Evolutionary conservation across 53 echinoderm and acorn worm species (phyloP).

Genomic region (Stichopus horrens): DNA sequence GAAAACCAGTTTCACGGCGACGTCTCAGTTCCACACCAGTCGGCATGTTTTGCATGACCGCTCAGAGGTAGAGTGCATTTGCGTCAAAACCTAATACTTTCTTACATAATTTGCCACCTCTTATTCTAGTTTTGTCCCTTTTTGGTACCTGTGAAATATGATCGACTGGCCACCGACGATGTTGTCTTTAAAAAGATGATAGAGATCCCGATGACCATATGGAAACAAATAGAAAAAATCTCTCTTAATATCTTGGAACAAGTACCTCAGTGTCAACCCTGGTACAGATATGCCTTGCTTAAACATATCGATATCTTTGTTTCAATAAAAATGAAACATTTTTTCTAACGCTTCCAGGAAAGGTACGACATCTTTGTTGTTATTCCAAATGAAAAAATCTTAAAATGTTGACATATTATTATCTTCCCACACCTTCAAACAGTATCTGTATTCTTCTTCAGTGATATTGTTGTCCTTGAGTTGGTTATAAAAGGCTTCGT

Average conservation of each 20-base stretch:
- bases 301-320: constrained; percentile 47
- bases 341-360: constrained; percentile 60
- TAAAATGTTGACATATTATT: constrained; percentile 46
- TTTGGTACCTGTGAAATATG: constrained; percentile 55
- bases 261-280: constrained; percentile 58
- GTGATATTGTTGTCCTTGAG: constrained; percentile 29
- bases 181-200: constrained; percentile 45
- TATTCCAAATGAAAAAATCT: constrained; percentile 56
- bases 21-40: constrained; percentile 58
- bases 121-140: constrained; percentile 44
- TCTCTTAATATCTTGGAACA: constrained; percentile 42
- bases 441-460: constrained; percentile 32
- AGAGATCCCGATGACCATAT: constrained; percentile 48
- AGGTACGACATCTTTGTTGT: constrained; percentile 60
- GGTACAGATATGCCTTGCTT: constrained; percentile 31
- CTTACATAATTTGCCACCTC: constrained; percentile 56
- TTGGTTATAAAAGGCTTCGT: constrained; percentile 39
- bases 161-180: constrained; percentile 64
- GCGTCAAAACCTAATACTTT: constrained; percentile 66
- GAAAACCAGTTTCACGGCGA: constrained; percentile 28
- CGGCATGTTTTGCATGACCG: constrained; percentile 71
- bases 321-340: constrained; percentile 55
- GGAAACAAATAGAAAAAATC: constrained; percentile 38
- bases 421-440: constrained; percentile 35
- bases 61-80: constrained; percentile 64